Percentiles rank a stretch among this genome's conserved stretches.
These are phyloP conservation scores for western clawed frog (Xenopus tropicalis) DNA, from an alignment of 2,113 vertebrate species.

Conservation along the genomic window DNA sequence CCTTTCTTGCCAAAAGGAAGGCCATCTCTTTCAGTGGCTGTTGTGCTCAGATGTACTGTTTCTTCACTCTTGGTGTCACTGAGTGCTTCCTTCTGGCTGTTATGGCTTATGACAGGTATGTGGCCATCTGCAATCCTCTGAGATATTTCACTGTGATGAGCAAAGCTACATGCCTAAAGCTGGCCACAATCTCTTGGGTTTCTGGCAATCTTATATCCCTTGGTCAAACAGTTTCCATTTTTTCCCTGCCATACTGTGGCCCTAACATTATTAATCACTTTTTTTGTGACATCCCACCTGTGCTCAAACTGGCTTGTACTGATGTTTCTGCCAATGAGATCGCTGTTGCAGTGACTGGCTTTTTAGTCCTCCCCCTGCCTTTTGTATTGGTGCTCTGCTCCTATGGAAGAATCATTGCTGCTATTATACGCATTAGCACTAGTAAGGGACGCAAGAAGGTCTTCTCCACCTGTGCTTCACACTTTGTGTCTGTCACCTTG, in stretches of 20 bases:
- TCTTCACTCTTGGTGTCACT: conserved; percentile 39
- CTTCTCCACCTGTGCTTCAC: conserved; percentile 35
- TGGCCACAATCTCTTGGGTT: conserved; percentile 18
- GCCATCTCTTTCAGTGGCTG: conserved; percentile 28
- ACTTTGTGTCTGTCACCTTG: conserved; percentile 35
- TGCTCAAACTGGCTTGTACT: conserved; percentile 34
- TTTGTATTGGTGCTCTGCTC: conserved; percentile 32
- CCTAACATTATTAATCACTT: conserved; percentile 40
- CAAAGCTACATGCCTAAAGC: conserved; percentile 21
- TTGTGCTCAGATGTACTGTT: conserved; percentile 32
- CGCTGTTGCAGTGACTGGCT: conserved; percentile 33
- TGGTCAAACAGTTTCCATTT: conserved; percentile 33
- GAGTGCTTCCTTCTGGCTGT: conserved; percentile 36
- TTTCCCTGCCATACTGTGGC: conserved; percentile 38
- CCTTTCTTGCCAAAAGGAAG: conserved; percentile 29
- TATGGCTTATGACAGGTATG: conserved; percentile 40
- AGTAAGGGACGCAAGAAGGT: conserved; percentile 23
- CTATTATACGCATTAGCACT: conserved; percentile 25
- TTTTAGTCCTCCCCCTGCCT: conserved; percentile 25
- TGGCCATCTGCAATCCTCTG: conserved; percentile 37
- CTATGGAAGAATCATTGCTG: conserved; percentile 32
- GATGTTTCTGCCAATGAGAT: conserved; percentile 29
- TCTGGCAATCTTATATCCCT: conserved; percentile 32
- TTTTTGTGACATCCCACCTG: conserved; percentile 40
- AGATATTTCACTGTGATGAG: conserved; percentile 38